phyloP scores from a whole-genome alignment of 2,888 invertebrate species.

The Erebia aethiops region DNA sequence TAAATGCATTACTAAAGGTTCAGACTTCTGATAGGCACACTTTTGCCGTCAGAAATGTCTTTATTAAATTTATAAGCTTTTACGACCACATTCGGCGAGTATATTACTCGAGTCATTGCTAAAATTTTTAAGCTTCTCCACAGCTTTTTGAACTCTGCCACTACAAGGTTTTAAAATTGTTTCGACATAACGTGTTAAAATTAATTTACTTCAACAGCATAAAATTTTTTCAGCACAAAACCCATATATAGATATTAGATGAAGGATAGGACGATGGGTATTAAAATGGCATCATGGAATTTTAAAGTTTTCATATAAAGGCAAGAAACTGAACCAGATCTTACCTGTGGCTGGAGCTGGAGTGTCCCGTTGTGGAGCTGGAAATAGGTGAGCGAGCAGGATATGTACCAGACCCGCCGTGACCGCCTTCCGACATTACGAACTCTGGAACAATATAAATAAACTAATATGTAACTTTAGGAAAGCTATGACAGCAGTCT shows the following conservation, averaged over 20 bases:
- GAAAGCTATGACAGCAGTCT: too few relatives aligned
- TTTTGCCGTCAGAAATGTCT: conserved; percentile 69
- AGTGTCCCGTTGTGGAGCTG: conserved; percentile 76
- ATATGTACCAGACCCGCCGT: conserved; percentile 55
- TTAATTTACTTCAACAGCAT: conserved; percentile 24
- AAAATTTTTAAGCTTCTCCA: conserved; percentile 52
- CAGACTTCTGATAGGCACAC: conserved; percentile 63
- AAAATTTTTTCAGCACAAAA: background rate
- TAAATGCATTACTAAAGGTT: conserved; percentile 80
- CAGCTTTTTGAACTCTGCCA: conserved; percentile 41
- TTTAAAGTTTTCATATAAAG: too few relatives aligned
- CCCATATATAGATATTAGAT: background rate
- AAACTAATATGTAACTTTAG: background rate
- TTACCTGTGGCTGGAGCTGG: conserved; percentile 79
- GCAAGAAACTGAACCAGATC: background rate
- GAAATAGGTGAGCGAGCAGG: conserved; percentile 77
- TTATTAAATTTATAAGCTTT: conserved; percentile 79
- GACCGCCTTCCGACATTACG: conserved; percentile 72
- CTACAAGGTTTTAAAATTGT: conserved; percentile 39
- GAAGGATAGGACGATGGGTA: background rate
- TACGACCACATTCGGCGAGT: conserved; percentile 67
- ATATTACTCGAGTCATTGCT: conserved; percentile 70
- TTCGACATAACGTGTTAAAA: conserved; percentile 30
- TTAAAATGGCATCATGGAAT: too few relatives aligned
- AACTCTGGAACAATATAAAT: conserved; percentile 66